Percentiles rank a stretch among this genome's conserved stretches.
Evolutionary conservation across 1,140 invertebrate species (phyloP).

Genomic region (Zophobas atratus): DNA sequence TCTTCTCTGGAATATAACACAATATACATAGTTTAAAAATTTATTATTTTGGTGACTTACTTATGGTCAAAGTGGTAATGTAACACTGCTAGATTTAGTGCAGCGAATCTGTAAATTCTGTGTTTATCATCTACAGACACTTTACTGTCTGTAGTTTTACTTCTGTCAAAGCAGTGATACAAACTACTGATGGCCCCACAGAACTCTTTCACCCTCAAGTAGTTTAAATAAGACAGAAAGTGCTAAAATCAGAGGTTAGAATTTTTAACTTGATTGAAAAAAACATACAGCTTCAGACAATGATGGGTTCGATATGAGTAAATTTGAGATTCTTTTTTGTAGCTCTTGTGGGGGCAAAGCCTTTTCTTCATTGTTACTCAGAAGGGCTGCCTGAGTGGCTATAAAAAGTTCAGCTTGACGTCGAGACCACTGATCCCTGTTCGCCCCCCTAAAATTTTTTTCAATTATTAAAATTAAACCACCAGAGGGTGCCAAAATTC

Average conservation of each 20-base stretch:
- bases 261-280: conserved; percentile 6
- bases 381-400: conserved; percentile 85
- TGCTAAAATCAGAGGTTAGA: conserved; percentile 75
- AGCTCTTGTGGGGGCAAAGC: conserved; percentile 83
- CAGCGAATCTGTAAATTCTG: conserved; percentile 88
- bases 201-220: conserved; percentile 88
- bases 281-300: conserved; percentile 84
- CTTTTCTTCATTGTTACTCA: conserved; percentile 85
- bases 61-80: conserved; percentile 90
- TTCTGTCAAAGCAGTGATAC: conserved; percentile 89
- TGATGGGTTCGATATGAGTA: conserved; percentile 86
- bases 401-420: conserved; percentile 91
- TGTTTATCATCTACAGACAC: conserved; percentile 75
- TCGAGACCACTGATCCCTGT: conserved; percentile 81
- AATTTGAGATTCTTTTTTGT: conserved; percentile 82
- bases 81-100: conserved; percentile 89
- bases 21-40: neutral
- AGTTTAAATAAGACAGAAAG: conserved; percentile 93
- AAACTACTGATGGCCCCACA: conserved; percentile 87
- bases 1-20: conserved; percentile 74
- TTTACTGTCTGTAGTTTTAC: conserved; percentile 69
- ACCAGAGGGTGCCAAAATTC: conserved; percentile 15
- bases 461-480: conserved; percentile 3
- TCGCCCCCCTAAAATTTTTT: conserved; percentile 49
- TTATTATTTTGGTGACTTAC: conserved; percentile 69